A percentile compares a stretch with the other conserved stretches of the same genome.
These are phyloP conservation scores for Limnothrissa miodon DNA, from an alignment of 2,113 vertebrate genomes.

Conservation along the genomic window DNA sequence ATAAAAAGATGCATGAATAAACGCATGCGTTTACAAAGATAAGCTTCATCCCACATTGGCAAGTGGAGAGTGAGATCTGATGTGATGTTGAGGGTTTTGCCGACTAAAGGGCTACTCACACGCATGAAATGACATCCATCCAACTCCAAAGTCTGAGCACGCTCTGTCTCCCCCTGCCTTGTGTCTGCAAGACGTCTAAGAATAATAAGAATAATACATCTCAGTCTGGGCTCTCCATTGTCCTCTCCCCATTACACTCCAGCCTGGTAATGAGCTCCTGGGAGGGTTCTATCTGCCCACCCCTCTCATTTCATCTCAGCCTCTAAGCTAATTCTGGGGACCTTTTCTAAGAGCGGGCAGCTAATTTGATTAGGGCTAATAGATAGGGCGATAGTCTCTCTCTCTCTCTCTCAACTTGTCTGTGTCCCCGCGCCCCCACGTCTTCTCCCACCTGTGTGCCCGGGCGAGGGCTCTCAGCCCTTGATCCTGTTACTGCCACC, in stretches of 20 bases:
- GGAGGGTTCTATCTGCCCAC: neutral
- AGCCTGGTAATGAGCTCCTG: neutral
- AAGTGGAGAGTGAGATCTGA: neutral
- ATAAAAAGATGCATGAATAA: no score
- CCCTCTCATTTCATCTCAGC: neutral
- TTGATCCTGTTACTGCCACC: conserved; percentile 24
- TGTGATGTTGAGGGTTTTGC: neutral
- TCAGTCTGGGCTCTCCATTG: neutral
- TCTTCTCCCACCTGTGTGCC: conserved; percentile 10
- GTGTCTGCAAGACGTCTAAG: neutral
- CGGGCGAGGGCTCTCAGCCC: neutral
- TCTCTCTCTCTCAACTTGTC: no score
- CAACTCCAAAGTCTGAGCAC: no score
- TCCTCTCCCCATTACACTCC: neutral
- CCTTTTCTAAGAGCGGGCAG: neutral
- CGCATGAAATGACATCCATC: neutral
- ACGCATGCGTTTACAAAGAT: neutral
- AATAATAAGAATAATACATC: neutral
- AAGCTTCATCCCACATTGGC: neutral
- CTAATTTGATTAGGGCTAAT: conserved; percentile 27
- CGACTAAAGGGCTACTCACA: neutral
- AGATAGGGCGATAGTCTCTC: no score
- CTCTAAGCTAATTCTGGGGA: conserved; percentile 7
- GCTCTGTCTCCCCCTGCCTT: neutral
- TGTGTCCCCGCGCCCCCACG: neutral